Base-by-base conservation (phyloP, 92 coral and sea anemone genomes). In the Palythoa caribaeorum region DNA sequence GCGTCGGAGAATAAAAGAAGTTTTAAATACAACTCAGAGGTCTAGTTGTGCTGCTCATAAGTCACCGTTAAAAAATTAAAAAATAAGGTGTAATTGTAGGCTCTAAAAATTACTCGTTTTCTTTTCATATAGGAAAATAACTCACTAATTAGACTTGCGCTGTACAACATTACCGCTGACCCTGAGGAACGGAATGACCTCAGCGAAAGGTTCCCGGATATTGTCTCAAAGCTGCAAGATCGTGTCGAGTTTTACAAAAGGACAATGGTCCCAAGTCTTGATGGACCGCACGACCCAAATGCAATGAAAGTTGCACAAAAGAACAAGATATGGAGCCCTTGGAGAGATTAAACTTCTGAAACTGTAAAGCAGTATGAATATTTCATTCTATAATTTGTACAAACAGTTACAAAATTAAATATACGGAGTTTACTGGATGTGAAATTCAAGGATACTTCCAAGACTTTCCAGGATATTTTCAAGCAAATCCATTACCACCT, bases 91-190 rank as follows among this genome's bases (percentile, higher is more conserved):
- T 28, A 28, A 28, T 28, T 28, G 28, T 28, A 28, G 28, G 28
- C 28, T 28, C 28, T 28, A 28, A 44, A 44, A 40, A 4, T 44
- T 44, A 44, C 50, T 8, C 50, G 50, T 44, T 2, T 73, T 14
- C 6, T 19, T 73, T n/a, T 12, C 14, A 38, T 10, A 78, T 60
- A 78, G 83, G 15, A 54, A 53, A 38, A 10, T 2, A 78, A 21
- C 11, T 76, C 91, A 13, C 5, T 28, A 5, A 75, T 94, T 10
- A 55, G 87, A 13, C 88, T 94, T 35, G 97, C 95, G 48, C 59
- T 94, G 37, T 94, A 90, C 80, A 94, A 94, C 87, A 85, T 92
- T 51, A 94, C 94, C 77, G 97, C 94, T 92, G 97, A 94, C 84
- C 97, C 95, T 9, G 91, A 94, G 36, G 97, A 94, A 80, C 89